Evolutionary conservation across 2,113 vertebrate genomes (phyloP), one percentile per base, ranked within the genome.

Genomic region (Mystacornis crossleyi): DNA sequence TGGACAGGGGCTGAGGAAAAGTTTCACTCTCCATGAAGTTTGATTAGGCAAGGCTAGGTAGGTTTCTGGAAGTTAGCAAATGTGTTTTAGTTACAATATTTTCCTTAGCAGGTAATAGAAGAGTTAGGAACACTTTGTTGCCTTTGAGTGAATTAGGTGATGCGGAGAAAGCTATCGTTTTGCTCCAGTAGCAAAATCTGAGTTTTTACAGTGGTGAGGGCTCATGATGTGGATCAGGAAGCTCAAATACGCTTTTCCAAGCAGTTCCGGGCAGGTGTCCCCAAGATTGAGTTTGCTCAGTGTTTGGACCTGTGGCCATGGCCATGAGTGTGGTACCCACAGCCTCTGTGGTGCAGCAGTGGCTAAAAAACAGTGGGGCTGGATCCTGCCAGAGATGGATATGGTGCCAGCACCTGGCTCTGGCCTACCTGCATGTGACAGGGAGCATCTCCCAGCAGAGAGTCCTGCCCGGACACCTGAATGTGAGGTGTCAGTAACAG

Each of bases 271-370:
- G 3, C 6, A 60, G 45, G 29, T 21, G 12, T 48, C 14, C 54
- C 55, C 42, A 38, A n/a, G 38, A 33, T 48, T 13, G 6, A 57
- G 15, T 73, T 92, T 82, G 47, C 25, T 31, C 5, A 6, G 55
- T 9, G 2, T 71, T 73, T 51, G 38, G 14, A 40, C 6, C 3
- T 17, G 16, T 38, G 82, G 50, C 26, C 1, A 0, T 60, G 55
- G 40, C 54, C 0, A 0, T 4, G 8, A 34, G 24, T 11, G 31
- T 5, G 5, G 25, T 28, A 50, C 36, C 53, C 4, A 1, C 66
- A 80, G 51, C 54, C 70, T 89, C 61, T 47, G 23, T 71, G 73
- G n/a, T 61, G 80, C 24, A 11, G 48, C 90, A 81, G 57, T 58
- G 38, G 2, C 93, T 25, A 10, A 40, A 55, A 64, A 73, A 36